These are phyloP conservation scores for Agriotes lineatus DNA, from an alignment of 2,888 invertebrate genomes.

Conservation along the genomic window DNA sequence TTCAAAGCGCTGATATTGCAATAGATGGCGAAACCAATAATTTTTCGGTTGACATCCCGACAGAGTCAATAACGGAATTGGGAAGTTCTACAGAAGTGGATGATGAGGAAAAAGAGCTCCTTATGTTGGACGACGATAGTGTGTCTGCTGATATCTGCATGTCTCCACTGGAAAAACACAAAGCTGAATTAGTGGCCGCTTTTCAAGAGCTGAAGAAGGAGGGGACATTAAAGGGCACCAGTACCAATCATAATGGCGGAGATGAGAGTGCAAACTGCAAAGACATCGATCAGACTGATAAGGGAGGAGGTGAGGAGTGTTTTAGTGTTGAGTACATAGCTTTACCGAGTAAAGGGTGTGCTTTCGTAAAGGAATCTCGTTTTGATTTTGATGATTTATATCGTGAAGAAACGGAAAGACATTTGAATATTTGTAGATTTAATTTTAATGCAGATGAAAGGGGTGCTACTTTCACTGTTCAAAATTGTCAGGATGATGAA, in stretches of 20 bases:
- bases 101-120: constrained; percentile 40
- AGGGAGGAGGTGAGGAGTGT: constrained; percentile 62
- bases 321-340: constrained; percentile 54
- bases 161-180: constrained; percentile 59
- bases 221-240: not conserved
- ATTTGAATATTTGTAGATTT: constrained; percentile 4
- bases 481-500: too few relatives aligned
- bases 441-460: not conserved
- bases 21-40: not conserved
- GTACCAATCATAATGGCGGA: constrained; percentile 5
- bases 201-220: constrained; percentile 57
- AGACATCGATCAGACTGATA: constrained; percentile 25
- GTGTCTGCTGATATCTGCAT: constrained; percentile 34
- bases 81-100: constrained; percentile 33
- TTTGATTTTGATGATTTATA: constrained; percentile 19
- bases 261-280: not conserved
- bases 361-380: constrained; percentile 30
- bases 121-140: constrained; percentile 17
- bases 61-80: constrained; percentile 19
- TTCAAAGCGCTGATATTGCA: not conserved
- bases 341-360: constrained; percentile 52
- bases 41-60: not conserved
- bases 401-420: not conserved
- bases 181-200: constrained; percentile 59
- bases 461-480: too few relatives aligned